Evolutionary conservation across 92 coral and sea anemone species (phyloP).

Genomic region (Siderastrea siderea): DNA sequence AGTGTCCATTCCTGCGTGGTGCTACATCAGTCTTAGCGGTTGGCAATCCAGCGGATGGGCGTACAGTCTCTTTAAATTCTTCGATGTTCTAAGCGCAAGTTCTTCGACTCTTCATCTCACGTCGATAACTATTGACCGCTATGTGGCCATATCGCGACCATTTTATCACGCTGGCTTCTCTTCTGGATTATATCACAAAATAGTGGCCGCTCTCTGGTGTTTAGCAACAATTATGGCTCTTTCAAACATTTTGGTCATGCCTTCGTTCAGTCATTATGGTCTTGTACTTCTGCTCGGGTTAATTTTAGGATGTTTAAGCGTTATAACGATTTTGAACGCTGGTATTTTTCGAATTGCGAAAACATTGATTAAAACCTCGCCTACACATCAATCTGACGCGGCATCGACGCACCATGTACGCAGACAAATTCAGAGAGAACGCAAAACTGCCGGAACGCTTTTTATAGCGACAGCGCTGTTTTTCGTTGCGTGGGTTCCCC

Average conservation of each 20-base stretch:
- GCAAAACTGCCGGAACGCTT: neutral
- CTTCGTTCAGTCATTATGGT: neutral
- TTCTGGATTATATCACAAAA: neutral
- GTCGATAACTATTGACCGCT: too few relatives aligned
- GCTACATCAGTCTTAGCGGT: too few relatives aligned
- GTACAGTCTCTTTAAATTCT: too few relatives aligned
- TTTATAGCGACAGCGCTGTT: neutral
- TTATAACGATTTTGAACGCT: neutral
- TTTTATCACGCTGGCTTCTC: neutral
- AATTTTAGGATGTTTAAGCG: neutral
- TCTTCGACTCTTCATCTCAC: too few relatives aligned
- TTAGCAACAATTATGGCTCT: neutral
- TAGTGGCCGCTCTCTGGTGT: neutral
- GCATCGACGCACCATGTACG: neutral
- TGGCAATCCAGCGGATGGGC: too few relatives aligned
- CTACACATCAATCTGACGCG: neutral
- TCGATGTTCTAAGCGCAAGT: too few relatives aligned
- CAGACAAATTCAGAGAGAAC: neutral
- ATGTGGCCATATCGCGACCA: neutral
- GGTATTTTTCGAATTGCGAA: neutral
- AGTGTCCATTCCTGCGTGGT: too few relatives aligned
- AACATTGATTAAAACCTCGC: neutral
- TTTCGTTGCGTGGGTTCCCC: slow-evolving; percentile 3
- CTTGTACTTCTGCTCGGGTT: neutral
- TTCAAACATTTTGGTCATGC: neutral